Evolutionary conservation across 1,140 invertebrate species (phyloP), one percentile per base, ranked within the genome.

Genomic region (Drosophila athabasca): DNA sequence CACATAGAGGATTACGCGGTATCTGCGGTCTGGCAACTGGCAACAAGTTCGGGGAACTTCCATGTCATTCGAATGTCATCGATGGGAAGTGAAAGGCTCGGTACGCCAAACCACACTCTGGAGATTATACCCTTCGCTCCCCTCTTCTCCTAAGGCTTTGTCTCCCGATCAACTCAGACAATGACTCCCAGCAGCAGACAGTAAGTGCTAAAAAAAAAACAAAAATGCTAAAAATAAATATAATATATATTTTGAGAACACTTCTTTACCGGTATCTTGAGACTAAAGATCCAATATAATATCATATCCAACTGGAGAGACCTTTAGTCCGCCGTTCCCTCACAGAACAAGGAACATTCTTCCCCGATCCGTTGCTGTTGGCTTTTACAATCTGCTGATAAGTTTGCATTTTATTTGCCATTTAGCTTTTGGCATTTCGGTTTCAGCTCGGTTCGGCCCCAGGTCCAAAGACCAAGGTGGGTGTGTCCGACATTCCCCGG

Each of bases 391-490:
- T 57, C 26, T 8, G 24, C 8, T 22, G 65, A 67, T 67, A 67
- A 66, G 35, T 31, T n/a, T n/a, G 24, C 50, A 48, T 69, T 62
- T 62, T 50, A 62, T 57, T 62, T 60, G 49, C 45, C 52, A 70
- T 54, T 73, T 49, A 55, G 29, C 8, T 2, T 13, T 39, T 68
- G 17, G 17, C 17, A 19, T 19, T 13, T 45, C 4, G 29, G 29
- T 31, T 8, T 7, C 6, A 7, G 29, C 29, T 11, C 22, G 44
- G 50, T 52, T 70, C n/a, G 59, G 51, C 43, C 24, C 24, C 24
- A 26, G 71, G 71, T 74, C 50, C 71, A 74, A 74, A 74, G 71
- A 52, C n/a, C 69, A 74, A 72, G 43, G 71, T 64, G 69, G 71
- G 71, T 74, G 71, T 74, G 71, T 74, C 69, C 29, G 51, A 52